Evolutionary conservation across 2,888 invertebrate species (phyloP), one percentile per base, ranked within the genome.

Genomic region (Tanypteryx hageni): DNA sequence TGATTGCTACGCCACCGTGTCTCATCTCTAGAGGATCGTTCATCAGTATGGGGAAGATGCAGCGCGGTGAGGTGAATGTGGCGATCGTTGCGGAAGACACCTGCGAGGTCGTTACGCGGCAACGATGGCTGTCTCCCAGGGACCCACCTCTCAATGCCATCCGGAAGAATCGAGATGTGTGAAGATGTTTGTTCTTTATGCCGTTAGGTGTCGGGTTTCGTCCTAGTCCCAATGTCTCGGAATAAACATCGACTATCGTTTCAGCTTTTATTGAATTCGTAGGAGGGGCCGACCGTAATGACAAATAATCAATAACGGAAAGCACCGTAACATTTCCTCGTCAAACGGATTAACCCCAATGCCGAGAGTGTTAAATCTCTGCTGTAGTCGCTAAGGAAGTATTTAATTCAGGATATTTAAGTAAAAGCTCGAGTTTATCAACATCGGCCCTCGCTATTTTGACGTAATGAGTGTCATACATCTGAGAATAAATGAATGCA

Each of bases 11-110:
- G 76, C 22, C 76, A 22, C 76, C 22, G 22, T 27, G 22, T 68
- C 68, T 68, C 68, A 44, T 44, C 68, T 76, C 76, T 27, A 9
- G 76, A 76, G 76, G 14, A 76, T 76, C 76, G 76, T 76, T 76
- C 22, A 76, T 76, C 76, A 76, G 27, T 76, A 27, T 76, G 76
- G 18, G 76, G 76, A 76, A 76, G 76, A 76, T 76, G 27, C 76
- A 27, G 76, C 27, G 76, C 27, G 76, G 76, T 22, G 76, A 76
- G 76, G n/a, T 76, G 11, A 22, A 76, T n/a, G 22, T 22, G 27
- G 22, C 76, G 76, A 22, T 76, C 76, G 22, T 27, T 27, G 22
- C 13, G 76, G 10, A 76, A 76, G 76, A 76, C 76, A 76, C 76
- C 76, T 76, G 76, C 76, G 76, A 76, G 22, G 27, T 76, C 76